Percentiles rank a stretch among this genome's conserved stretches.
These are phyloP conservation scores for Proterorhinus semilunaris DNA, from an alignment of 2,113 vertebrate species.

Conservation along the genomic window DNA sequence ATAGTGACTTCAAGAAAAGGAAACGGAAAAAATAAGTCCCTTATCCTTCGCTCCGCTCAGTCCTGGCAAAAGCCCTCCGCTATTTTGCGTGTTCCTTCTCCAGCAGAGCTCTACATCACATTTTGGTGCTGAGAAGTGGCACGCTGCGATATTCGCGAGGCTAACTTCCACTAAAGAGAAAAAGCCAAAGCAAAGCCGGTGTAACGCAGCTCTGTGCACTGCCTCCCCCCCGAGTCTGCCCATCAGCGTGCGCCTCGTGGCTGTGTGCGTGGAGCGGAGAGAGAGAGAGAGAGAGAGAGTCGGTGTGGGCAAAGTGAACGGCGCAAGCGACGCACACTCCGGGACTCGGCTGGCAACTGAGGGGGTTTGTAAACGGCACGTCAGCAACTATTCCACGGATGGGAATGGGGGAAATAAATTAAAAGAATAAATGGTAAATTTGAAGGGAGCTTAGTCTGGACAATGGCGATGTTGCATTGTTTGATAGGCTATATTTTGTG, in stretches of 20 bases:
- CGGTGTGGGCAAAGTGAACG: constrained; percentile 26
- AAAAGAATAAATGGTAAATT: too few species aligned
- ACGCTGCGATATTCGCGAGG: neutral
- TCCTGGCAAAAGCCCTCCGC: constrained; percentile 6
- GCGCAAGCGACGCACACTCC: constrained; percentile 14
- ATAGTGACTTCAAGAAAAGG: neutral
- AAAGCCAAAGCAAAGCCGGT: constrained; percentile 2
- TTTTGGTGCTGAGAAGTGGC: constrained; percentile 4
- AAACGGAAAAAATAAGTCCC: constrained; percentile 21
- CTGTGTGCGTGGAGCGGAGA: constrained; percentile 18
- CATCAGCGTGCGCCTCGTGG: constrained; percentile 13
- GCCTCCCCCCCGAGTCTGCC: constrained; percentile 20
- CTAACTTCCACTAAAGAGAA: constrained; percentile 46
- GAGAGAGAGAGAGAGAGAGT: constrained; percentile 13
- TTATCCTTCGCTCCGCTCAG: neutral
- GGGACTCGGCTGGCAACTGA: constrained; percentile 51
- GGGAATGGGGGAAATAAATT: too few species aligned
- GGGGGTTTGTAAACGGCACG: constrained; percentile 48
- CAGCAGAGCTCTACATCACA: constrained; percentile 16
- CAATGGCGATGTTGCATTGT: too few species aligned
- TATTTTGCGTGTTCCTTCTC: constrained; percentile 8
- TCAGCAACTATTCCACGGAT: constrained; percentile 44
- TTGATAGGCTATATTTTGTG: too few species aligned
- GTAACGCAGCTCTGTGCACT: constrained; percentile 13
- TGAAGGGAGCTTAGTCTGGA: too few species aligned